Conservation (phyloP, 2,113 vertebrate species). For the Tyto alba region DNA sequence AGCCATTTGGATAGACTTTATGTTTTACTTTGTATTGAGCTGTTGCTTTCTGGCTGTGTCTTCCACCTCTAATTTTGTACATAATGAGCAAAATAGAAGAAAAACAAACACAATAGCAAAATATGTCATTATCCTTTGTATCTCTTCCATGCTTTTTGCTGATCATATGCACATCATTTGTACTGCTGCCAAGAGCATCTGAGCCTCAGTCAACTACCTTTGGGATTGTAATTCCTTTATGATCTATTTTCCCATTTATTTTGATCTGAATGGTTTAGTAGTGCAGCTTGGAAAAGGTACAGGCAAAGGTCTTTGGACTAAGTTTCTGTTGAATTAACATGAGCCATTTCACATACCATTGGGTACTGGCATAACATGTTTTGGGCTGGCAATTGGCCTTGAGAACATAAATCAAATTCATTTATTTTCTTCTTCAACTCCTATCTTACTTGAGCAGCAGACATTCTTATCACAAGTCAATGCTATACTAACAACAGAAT, state of each 20-base stretch:
- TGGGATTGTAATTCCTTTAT: slow-evolving; percentile 41
- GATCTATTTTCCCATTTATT: slow-evolving; percentile 22
- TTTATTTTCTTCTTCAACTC: slow-evolving; percentile 12
- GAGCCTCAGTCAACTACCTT: slow-evolving; percentile 19
- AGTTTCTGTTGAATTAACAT: slow-evolving; percentile 23
- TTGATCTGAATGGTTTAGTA: slow-evolving; percentile 2
- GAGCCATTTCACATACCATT: not conserved
- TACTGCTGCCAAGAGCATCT: slow-evolving; percentile 30
- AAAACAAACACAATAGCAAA: slow-evolving; percentile 24
- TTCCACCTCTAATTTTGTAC: slow-evolving; percentile 36
- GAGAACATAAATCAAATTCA: slow-evolving; percentile 11
- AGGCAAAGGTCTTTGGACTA: slow-evolving; percentile 19
- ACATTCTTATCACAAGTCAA: not conserved
- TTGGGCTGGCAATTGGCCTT: not conserved
- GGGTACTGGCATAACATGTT: not conserved
- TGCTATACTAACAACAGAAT: not conserved
- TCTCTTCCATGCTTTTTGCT: slow-evolving; percentile 2
- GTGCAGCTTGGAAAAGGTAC: slow-evolving; percentile 3
- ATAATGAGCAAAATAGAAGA: slow-evolving; percentile 21
- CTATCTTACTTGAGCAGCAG: not conserved
- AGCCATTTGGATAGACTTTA: not conserved
- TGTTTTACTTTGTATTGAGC: not conserved
- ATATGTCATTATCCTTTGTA: slow-evolving; percentile 20
- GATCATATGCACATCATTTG: slow-evolving; percentile 14
- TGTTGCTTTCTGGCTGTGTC: slow-evolving; percentile 4